Evolutionary conservation across 1,140 invertebrate species (phyloP).

Genomic region (Bombus consobrinus): DNA sequence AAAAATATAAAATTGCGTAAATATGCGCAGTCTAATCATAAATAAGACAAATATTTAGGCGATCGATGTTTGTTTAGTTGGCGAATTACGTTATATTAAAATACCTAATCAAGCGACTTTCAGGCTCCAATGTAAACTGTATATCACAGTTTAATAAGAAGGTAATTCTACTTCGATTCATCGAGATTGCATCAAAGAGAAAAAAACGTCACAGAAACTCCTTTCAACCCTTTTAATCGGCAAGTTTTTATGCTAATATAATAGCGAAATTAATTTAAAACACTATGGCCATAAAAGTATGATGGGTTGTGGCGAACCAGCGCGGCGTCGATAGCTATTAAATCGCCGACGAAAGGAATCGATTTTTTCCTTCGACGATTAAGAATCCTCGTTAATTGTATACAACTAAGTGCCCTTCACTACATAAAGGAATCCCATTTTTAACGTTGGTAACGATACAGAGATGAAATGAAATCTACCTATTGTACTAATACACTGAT

Average conservation of each 20-base stretch:
- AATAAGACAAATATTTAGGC: no score
- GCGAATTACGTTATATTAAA: no score
- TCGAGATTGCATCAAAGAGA: neutral
- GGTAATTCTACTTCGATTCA: neutral
- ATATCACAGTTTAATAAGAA: neutral
- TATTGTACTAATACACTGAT: neutral
- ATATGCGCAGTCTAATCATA: no score
- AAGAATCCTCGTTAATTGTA: slow-evolving; percentile 31
- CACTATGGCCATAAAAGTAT: neutral
- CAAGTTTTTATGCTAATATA: slow-evolving; percentile 26
- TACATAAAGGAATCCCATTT: neutral
- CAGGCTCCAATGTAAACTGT: no score
- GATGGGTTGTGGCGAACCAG: slow-evolving; percentile 9
- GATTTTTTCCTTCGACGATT: slow-evolving; percentile 7
- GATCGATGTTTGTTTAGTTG: no score
- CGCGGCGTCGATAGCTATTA: slow-evolving; percentile 5
- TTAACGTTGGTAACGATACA: neutral
- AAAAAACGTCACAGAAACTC: neutral
- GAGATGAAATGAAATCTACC: neutral
- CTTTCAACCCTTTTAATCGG: neutral
- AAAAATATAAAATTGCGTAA: no score
- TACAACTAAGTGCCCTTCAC: slow-evolving; percentile 3
- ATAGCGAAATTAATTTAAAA: slow-evolving; percentile 13
- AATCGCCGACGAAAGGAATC: neutral
- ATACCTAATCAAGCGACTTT: no score